Base-by-base conservation (phyloP, 2,888 invertebrate species). In the Disparrhopalites patrizii region DNA sequence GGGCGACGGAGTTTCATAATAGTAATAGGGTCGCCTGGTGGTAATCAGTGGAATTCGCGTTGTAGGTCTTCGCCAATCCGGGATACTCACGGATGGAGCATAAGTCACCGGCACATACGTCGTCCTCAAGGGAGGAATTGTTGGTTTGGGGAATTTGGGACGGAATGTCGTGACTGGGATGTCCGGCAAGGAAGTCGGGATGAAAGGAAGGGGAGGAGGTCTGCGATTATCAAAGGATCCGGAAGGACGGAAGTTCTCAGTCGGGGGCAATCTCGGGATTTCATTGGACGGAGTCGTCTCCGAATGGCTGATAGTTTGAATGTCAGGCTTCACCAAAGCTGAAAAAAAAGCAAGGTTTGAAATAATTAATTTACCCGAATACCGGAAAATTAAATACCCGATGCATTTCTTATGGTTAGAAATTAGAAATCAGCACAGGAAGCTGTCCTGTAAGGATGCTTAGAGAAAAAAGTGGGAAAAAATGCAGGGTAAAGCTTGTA, bases 251-350 rank as follows among this genome's bases (percentile, higher is more conserved):
- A 60, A 65, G 47, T 50, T 23, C 31, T 56, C 65, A 43, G 62
- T 67, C 1, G 72, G 69, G 0, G 64, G 65, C 8, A 75, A 50
- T 31, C 73, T 28, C 25, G 73, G 74, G n/a, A 75, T 75, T 56
- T 75, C 75, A 47, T 75, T 75, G 27, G 73, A 72, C 0, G 75
- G 72, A 1, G 68, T 72, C 1, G 68, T 57, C 51, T 71, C 71
- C 18, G 67, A 69, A 18, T 47, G 58, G 13, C 52, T 62, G 25
- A 67, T 62, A 33, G 57, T 66, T 31, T 56, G 57, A 51, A 51
- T 56, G 50, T 68, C 68, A n/a, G 36, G 28, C 36, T 68, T 65
- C 20, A 65, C 61, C 38, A 65, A 38, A 10, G 61, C 65, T 66
- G 52, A 18, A 33, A 61, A 23, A 40, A 40, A 7, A 52, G 3